Percentiles rank a stretch among this genome's conserved stretches.
These are phyloP conservation scores for Neelides sp. DNA, from an alignment of 1,140 invertebrate species.

Conservation along the genomic window DNA sequence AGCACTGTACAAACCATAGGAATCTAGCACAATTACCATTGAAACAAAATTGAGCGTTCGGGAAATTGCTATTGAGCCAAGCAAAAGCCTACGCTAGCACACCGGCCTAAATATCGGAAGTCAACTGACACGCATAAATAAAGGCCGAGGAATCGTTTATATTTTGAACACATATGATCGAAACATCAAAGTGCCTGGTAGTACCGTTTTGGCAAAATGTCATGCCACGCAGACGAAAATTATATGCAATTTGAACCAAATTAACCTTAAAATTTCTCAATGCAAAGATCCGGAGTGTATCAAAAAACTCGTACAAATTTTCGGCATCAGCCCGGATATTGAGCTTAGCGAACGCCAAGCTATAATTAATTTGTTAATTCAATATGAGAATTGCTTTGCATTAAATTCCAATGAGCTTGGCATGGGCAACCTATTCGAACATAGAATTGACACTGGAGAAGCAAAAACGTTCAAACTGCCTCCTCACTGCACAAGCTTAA, in stretches of 20 bases:
- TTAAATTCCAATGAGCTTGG: background rate
- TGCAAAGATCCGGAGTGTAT: background rate
- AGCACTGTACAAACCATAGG: too few species aligned
- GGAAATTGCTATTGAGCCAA: too few species aligned
- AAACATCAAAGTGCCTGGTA: background rate
- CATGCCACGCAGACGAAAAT: background rate
- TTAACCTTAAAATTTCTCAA: background rate
- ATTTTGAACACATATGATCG: too few species aligned
- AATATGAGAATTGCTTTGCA: background rate
- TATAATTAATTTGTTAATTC: background rate
- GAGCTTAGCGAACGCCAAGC: background rate
- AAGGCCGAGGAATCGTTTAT: too few species aligned
- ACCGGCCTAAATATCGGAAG: too few species aligned
- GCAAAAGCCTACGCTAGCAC: too few species aligned
- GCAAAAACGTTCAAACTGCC: slow-evolving; percentile 31
- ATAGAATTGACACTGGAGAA: slow-evolving; percentile 33
- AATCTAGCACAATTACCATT: too few species aligned
- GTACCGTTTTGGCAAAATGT: background rate
- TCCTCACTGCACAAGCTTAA: slow-evolving; percentile 30
- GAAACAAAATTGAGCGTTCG: too few species aligned
- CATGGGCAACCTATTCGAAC: slow-evolving; percentile 9
- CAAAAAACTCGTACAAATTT: background rate
- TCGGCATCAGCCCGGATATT: background rate
- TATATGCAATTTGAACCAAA: background rate
- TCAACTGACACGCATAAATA: too few species aligned